Percentiles rank a stretch among this genome's conserved stretches.
Evolutionary conservation across 2,888 invertebrate genomes (phyloP).

Genomic region (Unio pictorum): DNA sequence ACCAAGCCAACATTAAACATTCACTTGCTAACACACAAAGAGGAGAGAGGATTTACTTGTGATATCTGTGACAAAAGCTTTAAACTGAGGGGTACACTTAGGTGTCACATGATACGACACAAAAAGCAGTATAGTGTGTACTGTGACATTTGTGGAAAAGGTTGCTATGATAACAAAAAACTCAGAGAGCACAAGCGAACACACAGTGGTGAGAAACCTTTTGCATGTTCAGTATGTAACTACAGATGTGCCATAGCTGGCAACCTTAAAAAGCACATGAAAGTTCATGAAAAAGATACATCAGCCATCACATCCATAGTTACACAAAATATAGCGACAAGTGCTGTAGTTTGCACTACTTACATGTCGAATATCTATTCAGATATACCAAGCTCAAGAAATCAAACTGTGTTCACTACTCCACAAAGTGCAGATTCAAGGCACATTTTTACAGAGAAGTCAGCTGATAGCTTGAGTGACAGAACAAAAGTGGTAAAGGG

Average conservation of each 20-base stretch:
- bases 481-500: too few species aligned
- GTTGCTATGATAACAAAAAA: conserved; percentile 27
- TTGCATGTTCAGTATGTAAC: conserved; percentile 22
- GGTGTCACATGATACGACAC: conserved; percentile 25
- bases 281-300: conserved; percentile 28
- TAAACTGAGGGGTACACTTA: conserved; percentile 18
- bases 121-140: conserved; percentile 27
- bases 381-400: too few species aligned
- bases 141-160: conserved; percentile 31
- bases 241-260: conserved; percentile 25
- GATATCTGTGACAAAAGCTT: conserved; percentile 25
- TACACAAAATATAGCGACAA: too few species aligned
- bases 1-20: conserved; percentile 21
- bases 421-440: too few species aligned
- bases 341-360: too few species aligned
- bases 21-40: conserved; percentile 26
- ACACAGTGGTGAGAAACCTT: conserved; percentile 33
- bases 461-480: too few species aligned
- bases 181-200: conserved; percentile 17
- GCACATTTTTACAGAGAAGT: too few species aligned
- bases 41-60: conserved; percentile 24
- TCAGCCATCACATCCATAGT: too few species aligned
- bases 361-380: too few species aligned
- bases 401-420: too few species aligned
- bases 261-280: conserved; percentile 27